Evolutionary conservation across 2,797 vertebrate species (phyloP).

Genomic region (Cossypha niveicapilla): DNA sequence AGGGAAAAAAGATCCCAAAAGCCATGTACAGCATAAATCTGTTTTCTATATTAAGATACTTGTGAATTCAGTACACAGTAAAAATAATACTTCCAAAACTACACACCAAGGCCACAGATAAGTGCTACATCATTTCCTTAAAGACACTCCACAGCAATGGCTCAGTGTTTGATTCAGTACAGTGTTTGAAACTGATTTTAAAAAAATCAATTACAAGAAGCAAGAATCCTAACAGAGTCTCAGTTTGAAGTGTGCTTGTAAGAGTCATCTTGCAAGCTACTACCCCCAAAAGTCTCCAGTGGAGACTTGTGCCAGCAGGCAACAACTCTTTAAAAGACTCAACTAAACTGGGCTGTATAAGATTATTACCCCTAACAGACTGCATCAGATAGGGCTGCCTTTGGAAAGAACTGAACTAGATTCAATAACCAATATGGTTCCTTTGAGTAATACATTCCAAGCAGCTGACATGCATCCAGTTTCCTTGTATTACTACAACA

Average conservation of each 20-base stretch:
- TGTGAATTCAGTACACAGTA: neutral
- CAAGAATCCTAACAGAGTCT: neutral
- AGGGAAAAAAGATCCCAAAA: neutral
- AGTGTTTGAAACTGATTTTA: neutral
- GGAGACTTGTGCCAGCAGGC: neutral
- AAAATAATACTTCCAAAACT: neutral
- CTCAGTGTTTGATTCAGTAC: neutral
- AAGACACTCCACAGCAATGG: neutral
- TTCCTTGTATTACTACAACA: neutral
- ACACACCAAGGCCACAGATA: accelerated
- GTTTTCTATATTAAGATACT: neutral
- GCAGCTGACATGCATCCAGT: neutral
- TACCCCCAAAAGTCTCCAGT: neutral
- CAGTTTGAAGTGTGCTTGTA: neutral
- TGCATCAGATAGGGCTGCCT: neutral
- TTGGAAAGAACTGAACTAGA: neutral
- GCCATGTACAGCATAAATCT: neutral
- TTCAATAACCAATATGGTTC: neutral
- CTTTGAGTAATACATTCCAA: conserved; percentile 10
- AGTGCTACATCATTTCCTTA: neutral
- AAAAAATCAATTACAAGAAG: neutral
- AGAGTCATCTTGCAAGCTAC: neutral
- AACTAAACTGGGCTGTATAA: neutral
- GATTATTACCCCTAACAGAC: neutral
- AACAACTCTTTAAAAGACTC: neutral